A percentile compares a stretch with the other conserved stretches of the same genome.
These are phyloP conservation scores for Petaurus breviceps DNA, from an alignment of 2,113 vertebrate genomes.

Conservation along the genomic window DNA sequence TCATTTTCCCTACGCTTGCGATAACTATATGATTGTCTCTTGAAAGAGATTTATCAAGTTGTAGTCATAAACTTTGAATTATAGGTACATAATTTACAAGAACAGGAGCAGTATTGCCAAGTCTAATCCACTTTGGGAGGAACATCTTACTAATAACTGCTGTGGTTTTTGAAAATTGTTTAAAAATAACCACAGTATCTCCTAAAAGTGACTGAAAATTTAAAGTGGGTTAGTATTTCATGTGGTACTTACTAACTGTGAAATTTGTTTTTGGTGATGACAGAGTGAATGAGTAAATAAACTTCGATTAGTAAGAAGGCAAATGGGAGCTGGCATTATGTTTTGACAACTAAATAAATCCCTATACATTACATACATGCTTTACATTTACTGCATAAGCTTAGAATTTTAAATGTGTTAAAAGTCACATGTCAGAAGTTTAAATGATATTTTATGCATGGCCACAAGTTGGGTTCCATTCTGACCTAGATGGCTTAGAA, in stretches of 20 bases:
- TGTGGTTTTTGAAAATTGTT: slow-evolving; percentile 24
- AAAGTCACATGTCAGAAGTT: not conserved
- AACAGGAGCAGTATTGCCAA: not conserved
- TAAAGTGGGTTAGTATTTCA: not conserved
- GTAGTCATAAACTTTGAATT: not conserved
- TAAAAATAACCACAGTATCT: slow-evolving; percentile 23
- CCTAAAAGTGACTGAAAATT: not conserved
- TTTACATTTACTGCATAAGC: slow-evolving; percentile 21
- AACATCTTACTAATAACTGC: not conserved
- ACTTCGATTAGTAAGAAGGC: slow-evolving; percentile 2
- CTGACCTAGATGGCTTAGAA: not conserved
- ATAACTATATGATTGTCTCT: not conserved
- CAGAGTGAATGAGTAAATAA: slow-evolving; percentile 3
- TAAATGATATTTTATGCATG: no score
- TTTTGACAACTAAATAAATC: slow-evolving; percentile 8
- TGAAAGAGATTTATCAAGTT: not conserved
- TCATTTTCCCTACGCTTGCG: not conserved
- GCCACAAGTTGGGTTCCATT: not conserved
- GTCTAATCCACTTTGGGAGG: not conserved
- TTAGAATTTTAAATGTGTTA: not conserved
- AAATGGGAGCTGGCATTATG: slow-evolving; percentile 28
- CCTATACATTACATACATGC: slow-evolving; percentile 10
- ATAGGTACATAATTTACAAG: not conserved
- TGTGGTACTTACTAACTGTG: slow-evolving; percentile 19
- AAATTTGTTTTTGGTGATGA: not conserved